Evolutionary conservation across 2,797 vertebrate genomes (phyloP).

Genomic region (Sebastes steindachneri): DNA sequence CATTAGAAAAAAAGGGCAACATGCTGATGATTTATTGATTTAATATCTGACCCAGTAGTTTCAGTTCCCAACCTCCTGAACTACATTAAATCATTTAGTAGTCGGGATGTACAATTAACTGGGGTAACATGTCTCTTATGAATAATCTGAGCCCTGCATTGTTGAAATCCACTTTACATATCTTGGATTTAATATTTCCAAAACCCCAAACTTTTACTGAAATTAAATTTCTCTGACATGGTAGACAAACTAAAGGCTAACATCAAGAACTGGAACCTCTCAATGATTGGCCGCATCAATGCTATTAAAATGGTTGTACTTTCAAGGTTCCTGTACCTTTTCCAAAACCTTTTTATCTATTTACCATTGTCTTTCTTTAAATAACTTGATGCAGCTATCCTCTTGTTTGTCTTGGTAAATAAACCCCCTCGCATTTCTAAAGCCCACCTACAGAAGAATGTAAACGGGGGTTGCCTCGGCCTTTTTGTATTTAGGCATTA

Average conservation of each 20-base stretch:
- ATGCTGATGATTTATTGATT: background rate
- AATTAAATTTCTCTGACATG: background rate
- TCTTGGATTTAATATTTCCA: background rate
- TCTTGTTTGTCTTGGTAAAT: background rate
- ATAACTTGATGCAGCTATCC: background rate
- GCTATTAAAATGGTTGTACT: background rate
- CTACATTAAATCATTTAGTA: background rate
- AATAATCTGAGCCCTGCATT: background rate
- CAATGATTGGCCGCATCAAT: background rate
- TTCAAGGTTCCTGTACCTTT: background rate
- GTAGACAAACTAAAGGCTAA: background rate
- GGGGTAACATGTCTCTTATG: background rate
- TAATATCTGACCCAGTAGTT: background rate
- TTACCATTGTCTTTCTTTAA: background rate
- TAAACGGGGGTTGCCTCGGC: background rate
- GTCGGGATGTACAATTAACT: background rate
- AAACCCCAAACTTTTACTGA: background rate
- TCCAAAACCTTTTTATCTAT: background rate
- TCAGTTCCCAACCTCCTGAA: background rate
- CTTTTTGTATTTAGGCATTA: background rate
- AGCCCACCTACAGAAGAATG: background rate
- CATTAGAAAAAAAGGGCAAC: slow-evolving; percentile 36
- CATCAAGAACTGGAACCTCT: background rate
- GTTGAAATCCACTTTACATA: background rate
- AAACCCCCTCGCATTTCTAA: background rate